phyloP scores from a whole-genome alignment of 2,888 invertebrate species.

The Tetragnatha montana region DNA sequence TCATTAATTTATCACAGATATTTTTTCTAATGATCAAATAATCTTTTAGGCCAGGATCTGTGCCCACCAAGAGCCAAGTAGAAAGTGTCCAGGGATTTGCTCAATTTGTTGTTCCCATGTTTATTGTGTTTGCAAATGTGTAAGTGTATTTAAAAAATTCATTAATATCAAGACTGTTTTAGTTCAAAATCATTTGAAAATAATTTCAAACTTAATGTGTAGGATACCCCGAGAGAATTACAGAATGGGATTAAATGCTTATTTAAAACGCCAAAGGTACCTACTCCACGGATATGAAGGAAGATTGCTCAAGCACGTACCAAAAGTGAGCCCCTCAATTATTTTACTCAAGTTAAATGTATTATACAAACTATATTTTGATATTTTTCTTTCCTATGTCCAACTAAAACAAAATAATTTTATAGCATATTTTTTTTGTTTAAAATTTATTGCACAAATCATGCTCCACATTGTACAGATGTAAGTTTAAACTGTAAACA shows the following conservation, averaged over 20 bases:
- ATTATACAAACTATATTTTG: too few species aligned
- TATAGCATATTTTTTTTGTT: too few species aligned
- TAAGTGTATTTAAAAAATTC: conserved; percentile 76
- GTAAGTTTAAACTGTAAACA: too few species aligned
- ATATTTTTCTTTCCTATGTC: too few species aligned
- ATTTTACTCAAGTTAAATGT: too few species aligned
- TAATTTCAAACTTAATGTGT: neutral
- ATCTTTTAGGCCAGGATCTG: conserved; percentile 82
- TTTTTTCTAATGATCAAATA: neutral
- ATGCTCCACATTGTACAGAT: too few species aligned
- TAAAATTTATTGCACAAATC: too few species aligned
- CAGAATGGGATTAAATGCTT: conserved; percentile 84
- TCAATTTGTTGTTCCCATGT: conserved; percentile 84
- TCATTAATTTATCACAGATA: neutral
- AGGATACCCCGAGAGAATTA: conserved; percentile 72
- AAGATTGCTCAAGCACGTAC: conserved; percentile 84
- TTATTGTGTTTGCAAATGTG: conserved; percentile 84
- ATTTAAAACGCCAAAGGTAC: conserved; percentile 83
- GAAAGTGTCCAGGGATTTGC: conserved; percentile 88
- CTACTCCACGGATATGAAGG: conserved; percentile 88
- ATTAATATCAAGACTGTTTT: neutral
- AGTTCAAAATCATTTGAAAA: neutral
- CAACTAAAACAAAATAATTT: too few species aligned
- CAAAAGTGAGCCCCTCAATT: conserved; percentile 81
- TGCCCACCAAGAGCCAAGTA: conserved; percentile 89